Percentiles rank a stretch among this genome's conserved stretches.
phyloP scores from a whole-genome alignment of 2,113 vertebrate genomes.

The Nestor notabilis region DNA sequence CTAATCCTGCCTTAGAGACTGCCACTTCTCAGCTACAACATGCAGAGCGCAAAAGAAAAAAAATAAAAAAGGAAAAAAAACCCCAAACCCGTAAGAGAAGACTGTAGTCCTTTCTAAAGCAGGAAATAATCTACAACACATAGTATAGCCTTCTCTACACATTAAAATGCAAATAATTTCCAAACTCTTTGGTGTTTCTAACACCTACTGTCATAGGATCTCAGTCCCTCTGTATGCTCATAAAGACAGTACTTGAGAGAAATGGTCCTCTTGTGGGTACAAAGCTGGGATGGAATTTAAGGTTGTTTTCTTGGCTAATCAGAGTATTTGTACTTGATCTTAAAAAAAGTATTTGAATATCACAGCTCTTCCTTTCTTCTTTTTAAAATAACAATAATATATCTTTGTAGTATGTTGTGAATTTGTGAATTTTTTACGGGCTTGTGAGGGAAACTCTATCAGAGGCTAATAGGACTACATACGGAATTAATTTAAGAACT shows the following conservation, averaged over 20 bases:
- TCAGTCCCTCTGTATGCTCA: background rate
- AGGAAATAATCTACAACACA: background rate
- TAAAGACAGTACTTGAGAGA: background rate
- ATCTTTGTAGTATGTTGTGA: background rate
- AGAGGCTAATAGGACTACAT: background rate
- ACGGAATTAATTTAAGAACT: background rate
- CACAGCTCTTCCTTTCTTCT: background rate
- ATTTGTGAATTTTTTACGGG: background rate
- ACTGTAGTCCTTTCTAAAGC: background rate
- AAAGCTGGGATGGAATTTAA: background rate
- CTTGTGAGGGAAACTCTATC: background rate
- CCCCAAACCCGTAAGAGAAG: background rate
- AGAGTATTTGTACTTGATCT: background rate
- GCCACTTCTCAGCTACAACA: fast-evolving
- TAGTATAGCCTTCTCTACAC: background rate
- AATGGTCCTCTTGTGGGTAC: background rate
- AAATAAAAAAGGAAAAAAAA: fast-evolving
- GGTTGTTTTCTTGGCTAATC: background rate
- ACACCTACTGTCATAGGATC: background rate
- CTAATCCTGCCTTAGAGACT: background rate
- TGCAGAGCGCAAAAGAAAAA: background rate
- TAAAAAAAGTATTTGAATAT: background rate
- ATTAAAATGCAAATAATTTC: background rate
- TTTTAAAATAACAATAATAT: background rate
- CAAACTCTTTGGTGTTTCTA: background rate